Percentiles rank a stretch among this genome's conserved stretches.
Conservation (phyloP, 2,888 invertebrate species). For the Lottia gigantea region DNA sequence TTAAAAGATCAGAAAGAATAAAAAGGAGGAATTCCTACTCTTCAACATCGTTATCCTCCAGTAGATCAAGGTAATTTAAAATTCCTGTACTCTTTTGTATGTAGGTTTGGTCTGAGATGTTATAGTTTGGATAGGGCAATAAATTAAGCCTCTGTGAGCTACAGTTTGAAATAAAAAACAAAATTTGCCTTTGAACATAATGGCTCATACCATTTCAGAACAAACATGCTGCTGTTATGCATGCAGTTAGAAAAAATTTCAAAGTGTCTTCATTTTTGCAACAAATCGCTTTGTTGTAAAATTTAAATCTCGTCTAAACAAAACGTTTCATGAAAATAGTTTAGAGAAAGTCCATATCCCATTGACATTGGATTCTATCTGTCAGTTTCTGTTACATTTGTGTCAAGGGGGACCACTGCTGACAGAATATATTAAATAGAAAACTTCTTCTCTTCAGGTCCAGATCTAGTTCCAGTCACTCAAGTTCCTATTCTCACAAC, state of each 20-base stretch:
- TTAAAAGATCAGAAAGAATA: background rate
- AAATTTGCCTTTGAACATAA: too few species aligned
- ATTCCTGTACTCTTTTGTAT: slow-evolving; percentile 19
- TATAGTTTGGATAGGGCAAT: too few species aligned
- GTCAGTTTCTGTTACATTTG: background rate
- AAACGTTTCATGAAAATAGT: too few species aligned
- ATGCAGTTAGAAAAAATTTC: too few species aligned
- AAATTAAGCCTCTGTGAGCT: too few species aligned
- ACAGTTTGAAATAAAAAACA: too few species aligned
- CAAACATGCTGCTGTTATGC: background rate
- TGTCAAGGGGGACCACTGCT: background rate
- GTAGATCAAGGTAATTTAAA: slow-evolving; percentile 31
- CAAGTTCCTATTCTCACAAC: slow-evolving; percentile 31
- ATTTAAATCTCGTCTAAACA: too few species aligned
- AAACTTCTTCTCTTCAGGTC: slow-evolving; percentile 15
- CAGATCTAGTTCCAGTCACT: slow-evolving; percentile 25
- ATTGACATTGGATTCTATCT: too few species aligned
- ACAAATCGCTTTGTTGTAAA: too few species aligned
- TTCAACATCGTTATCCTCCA: slow-evolving; percentile 36
- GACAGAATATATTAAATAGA: background rate
- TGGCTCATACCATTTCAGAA: background rate
- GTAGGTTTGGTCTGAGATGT: too few species aligned
- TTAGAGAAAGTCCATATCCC: too few species aligned
- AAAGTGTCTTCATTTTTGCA: too few species aligned
- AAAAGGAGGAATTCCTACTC: slow-evolving; percentile 34